Evolutionary conservation across 2,113 vertebrate species (phyloP), one percentile per base, ranked within the genome.

Genomic region (Paradoxurus hermaphroditus): DNA sequence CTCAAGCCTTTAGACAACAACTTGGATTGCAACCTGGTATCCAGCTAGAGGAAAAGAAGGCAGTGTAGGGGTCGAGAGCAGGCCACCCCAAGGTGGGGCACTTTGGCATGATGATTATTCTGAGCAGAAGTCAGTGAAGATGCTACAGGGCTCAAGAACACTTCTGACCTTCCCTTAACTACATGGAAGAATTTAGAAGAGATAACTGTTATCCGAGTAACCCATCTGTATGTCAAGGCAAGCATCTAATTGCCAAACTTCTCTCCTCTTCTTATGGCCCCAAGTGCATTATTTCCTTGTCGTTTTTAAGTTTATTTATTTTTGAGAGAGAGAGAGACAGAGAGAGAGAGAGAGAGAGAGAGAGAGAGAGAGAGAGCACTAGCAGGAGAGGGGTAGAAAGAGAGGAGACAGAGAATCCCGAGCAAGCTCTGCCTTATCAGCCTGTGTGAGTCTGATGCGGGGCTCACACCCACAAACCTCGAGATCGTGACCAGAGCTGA

Each of bases 41-140:
- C 1, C 27, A 29, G 11, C 9, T 53, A 3, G 13, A 12, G 23
- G 15, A 7, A 59, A 44, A 1, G 1, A 13, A 29, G 11, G 13
- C 29, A 46, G 41, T 77, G 41, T 46, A 18, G 73, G 27, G 4
- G 41, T 15, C 14, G 14, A 77, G 27, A 27, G 44, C 15, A 31
- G 41, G 27, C 41, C 41, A 31, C 44, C 25, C 73, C 41, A 77
- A 46, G 73, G 41, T 46, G 27, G 14, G 41, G 27, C 41, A 75
- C 41, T 44, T 75, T 29, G 73, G 25, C 14, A 10, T 31, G 41
- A 46, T 29, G 72, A 44, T 75, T 44, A 75, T 29, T 75, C 39
- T 44, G 27, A 46, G 73, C 13, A 16, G 14, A 77, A 46, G 41
- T 27, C 73, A 77, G 15, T 77, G 41, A 77, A 29, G 41, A 46